These are phyloP conservation scores for Sebastes fasciatus DNA, from an alignment of 2,113 vertebrate species.

Conservation along the genomic window DNA sequence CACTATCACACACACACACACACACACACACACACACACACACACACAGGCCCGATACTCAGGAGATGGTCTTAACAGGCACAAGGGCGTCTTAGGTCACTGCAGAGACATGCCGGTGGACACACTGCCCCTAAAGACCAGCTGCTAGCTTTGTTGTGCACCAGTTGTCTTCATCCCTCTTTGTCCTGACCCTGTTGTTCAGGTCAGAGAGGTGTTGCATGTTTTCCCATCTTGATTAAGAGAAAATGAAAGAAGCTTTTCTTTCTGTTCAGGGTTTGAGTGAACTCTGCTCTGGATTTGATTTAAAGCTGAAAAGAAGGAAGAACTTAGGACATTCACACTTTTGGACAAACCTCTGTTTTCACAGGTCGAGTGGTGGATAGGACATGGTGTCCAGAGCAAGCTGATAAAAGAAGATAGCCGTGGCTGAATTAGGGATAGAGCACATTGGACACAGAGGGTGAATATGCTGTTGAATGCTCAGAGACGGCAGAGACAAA, in stretches of 20 bases:
- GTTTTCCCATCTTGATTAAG: constrained; percentile 32
- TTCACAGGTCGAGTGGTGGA: constrained; percentile 23
- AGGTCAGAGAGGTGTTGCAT: constrained; percentile 36
- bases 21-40: constrained; percentile 66
- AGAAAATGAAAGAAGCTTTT: constrained; percentile 32
- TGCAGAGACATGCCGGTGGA: constrained; percentile 57
- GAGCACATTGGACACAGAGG: constrained; percentile 13
- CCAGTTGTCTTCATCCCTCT: constrained; percentile 45
- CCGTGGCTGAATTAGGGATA: not conserved
- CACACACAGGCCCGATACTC: constrained; percentile 52
- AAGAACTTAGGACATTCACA: constrained; percentile 39
- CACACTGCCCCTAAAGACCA: constrained; percentile 53
- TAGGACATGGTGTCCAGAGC: constrained; percentile 14
- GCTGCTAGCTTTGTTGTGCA: constrained; percentile 60
- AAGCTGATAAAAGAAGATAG: constrained; percentile 3
- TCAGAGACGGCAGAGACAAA: constrained; percentile 43
- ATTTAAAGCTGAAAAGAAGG: constrained; percentile 32
- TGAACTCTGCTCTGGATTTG: constrained; percentile 18
- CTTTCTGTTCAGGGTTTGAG: not conserved
- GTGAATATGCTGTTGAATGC: constrained; percentile 26
- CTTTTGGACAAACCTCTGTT: constrained; percentile 9
- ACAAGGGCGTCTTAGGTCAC: constrained; percentile 67
- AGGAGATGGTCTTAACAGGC: constrained; percentile 70
- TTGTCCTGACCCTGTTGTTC: constrained; percentile 45
- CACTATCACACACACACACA: constrained; percentile 46